Evolutionary conservation across 1,140 invertebrate species (phyloP), one percentile per base, ranked within the genome.

Genomic region (Lethocerus indicus): DNA sequence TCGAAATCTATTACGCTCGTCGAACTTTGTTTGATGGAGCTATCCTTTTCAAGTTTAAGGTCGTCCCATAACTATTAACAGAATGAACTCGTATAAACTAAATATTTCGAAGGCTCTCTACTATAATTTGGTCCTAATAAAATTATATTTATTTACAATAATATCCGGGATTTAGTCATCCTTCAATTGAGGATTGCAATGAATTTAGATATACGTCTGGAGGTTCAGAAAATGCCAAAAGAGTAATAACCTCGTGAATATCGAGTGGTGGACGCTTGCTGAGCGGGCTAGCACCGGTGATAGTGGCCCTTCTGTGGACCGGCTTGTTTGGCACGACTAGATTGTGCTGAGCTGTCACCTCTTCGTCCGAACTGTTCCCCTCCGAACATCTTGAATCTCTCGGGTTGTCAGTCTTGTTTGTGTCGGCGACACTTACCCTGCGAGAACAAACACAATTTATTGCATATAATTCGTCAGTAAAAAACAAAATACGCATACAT

Each of bases 291-390:
- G 79, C 83, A 6, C 88, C 87, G 56, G 86, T 87, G 55, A 92
- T 87, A 4, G 87, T 90, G 43, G 89, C 86, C 23, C 89, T 67
- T 12, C 89, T 71, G 63, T 86, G 84, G 18, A 87, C 76, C 43
- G 74, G 64, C 49, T 73, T 67, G 29, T 25, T 43, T 1, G 52
- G 47, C 5, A 53, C 48, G 16, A 48, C 52, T 14, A 53, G 29
- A 7, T 53, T 53, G 39, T 52, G 51, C 27, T 52, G 54, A 3
- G 41, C 47, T 28, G 36, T 27, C 26, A 51, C 44, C 45, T 52
- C 47, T 41, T 47, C 49, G 29, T 29, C 53, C 21, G 52, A 53
- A 24, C 52, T 53, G 12, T 42, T 44, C n/a, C 29, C 42, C 25
- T 26, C 39, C 0, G 40, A 25, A 23, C 41, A 23, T 24, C 43